Base-by-base conservation (phyloP, 2,797 vertebrate genomes). In the Centropyge bicolor region DNA sequence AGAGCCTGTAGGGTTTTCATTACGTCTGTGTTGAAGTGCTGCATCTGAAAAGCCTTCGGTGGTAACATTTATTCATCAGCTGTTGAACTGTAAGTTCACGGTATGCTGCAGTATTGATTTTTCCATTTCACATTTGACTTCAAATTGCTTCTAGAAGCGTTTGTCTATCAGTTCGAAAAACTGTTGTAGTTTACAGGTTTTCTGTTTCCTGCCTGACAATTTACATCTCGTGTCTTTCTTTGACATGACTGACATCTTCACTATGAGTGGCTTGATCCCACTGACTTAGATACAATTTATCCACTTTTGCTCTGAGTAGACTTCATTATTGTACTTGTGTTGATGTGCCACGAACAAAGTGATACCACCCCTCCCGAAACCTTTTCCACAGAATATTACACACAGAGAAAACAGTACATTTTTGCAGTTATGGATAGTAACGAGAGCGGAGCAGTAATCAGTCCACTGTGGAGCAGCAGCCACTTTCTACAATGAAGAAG, bases 31-130 rank as follows among this genome's bases (percentile, higher is more conserved):
- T 22, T 70, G 70, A 82, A 78, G 64, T 48, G 46, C 62, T 36
- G 61, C 24, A n/a, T 84, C 52, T 75, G 36, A 51, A 54, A 75
- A 66, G 73, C 66, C 78, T 82, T 62, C 6, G 4, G 81, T 75
- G 59, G 20, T 80, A 74, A 72, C 55, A 80, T 74, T 64, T 63
- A 75, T 66, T 51, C 59, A 59, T 27, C 65, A 71, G 66, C 67
- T 54, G 36, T 55, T 85, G 74, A 76, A 78, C 80, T 73, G 4
- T 64, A 27, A 59, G 38, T 78, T 80, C 70, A 78, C n/a, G 57
- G 8, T 52, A 75, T 69, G 70, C 69, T 59, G 75, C 41, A 43
- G 54, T 83, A 85, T 87, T 79, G 87, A 83, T 85, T 85, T 87
- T 80, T 72, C 16, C 51, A 80, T 82, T 83, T 77, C 62, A 46